These are phyloP conservation scores for Bugula neritina DNA, from an alignment of 2,888 invertebrate species.

Conservation along the genomic window DNA sequence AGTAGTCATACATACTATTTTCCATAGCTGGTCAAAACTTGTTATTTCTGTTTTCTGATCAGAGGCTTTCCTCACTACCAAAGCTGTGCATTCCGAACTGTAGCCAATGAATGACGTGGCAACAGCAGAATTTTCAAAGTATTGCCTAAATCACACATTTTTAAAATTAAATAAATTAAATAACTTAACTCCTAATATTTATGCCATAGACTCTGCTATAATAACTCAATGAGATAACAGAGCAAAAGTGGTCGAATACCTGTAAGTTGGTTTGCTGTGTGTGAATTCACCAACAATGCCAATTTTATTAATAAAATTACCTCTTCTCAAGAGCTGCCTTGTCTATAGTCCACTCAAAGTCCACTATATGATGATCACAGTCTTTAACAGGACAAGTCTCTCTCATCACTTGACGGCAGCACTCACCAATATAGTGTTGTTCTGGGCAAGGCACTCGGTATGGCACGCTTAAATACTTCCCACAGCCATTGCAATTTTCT, in stretches of 20 bases:
- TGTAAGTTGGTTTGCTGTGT: no score
- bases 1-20: no score
- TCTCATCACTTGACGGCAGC: not conserved
- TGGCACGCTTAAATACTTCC: not conserved
- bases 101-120: not conserved
- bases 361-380: not conserved
- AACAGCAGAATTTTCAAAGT: not conserved
- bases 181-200: no score
- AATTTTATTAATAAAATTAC: no score
- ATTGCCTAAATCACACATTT: no score
- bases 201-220: no score
- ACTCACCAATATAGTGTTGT: not conserved
- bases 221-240: no score
- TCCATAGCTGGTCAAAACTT: no score
- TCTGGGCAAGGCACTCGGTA: not conserved
- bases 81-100: not conserved
- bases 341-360: not conserved
- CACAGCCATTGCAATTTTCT: not conserved
- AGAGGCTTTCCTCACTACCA: not conserved
- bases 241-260: no score
- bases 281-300: no score
- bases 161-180: no score
- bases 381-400: not conserved
- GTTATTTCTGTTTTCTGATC: not conserved
- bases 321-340: not conserved